These are phyloP conservation scores for Eumaeus atala DNA, from an alignment of 1,140 invertebrate species.

Conservation along the genomic window DNA sequence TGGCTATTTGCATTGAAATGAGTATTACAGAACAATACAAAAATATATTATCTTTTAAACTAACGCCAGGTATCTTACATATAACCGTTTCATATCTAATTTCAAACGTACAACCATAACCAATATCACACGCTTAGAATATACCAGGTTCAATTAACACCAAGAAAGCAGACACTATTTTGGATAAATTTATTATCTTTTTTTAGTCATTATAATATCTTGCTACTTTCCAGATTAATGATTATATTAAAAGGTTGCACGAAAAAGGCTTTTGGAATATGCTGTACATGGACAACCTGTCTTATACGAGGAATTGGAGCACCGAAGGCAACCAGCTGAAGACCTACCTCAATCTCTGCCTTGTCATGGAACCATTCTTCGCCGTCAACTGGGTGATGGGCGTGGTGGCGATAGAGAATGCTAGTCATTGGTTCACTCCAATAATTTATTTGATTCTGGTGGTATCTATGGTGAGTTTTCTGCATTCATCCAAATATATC, in stretches of 20 bases:
- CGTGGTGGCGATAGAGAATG: conserved; percentile 82
- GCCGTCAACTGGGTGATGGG: conserved; percentile 81
- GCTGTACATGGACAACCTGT: conserved; percentile 59
- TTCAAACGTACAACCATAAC: too few relatives aligned
- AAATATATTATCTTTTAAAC: neutral
- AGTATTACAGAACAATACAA: neutral
- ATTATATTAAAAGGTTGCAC: conserved; percentile 33
- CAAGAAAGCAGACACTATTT: too few relatives aligned
- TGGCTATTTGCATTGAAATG: neutral
- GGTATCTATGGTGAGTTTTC: conserved; percentile 70
- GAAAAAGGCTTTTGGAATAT: conserved; percentile 48
- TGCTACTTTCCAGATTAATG: conserved; percentile 23
- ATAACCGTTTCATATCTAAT: too few relatives aligned
- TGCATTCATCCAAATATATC: too few relatives aligned
- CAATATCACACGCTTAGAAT: too few relatives aligned
- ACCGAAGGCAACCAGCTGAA: conserved; percentile 65
- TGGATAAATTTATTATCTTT: too few relatives aligned
- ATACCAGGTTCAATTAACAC: too few relatives aligned
- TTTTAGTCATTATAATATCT: too few relatives aligned
- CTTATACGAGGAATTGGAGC: conserved; percentile 62
- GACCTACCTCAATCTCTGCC: conserved; percentile 73
- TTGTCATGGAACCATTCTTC: conserved; percentile 77
- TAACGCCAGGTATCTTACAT: too few relatives aligned
- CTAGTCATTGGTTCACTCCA: conserved; percentile 76
- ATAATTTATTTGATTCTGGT: conserved; percentile 74